Evolutionary conservation across 2,888 invertebrate genomes (phyloP).

Genomic region (Seira ritae): DNA sequence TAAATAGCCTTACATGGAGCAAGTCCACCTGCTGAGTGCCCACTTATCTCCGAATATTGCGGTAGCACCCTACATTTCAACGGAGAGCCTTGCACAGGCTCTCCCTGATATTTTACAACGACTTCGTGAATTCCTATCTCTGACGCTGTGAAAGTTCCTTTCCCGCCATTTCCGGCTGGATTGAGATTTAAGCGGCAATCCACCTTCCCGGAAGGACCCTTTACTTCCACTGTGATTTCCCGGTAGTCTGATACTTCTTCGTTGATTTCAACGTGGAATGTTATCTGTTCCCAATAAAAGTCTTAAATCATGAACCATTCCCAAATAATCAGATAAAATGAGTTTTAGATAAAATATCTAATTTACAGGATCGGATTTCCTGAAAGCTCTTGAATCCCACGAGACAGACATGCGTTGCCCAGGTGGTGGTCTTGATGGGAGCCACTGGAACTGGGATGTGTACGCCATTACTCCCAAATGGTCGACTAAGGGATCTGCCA

Average conservation of each 20-base stretch:
- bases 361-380: conserved; percentile 71
- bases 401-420: conserved; percentile 88
- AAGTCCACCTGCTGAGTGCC: conserved; percentile 86
- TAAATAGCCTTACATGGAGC: too few species aligned
- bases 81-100: conserved; percentile 80
- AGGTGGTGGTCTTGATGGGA: conserved; percentile 88
- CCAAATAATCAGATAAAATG: conserved; percentile 18
- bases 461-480: conserved; percentile 99
- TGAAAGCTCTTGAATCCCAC: conserved; percentile 75
- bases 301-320: conserved; percentile 1
- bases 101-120: conserved; percentile 80
- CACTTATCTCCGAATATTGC: conserved; percentile 88
- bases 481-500: conserved; percentile 96
- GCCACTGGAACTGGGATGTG: conserved; percentile 93
- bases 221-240: conserved; percentile 85
- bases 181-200: conserved; percentile 80
- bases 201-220: conserved; percentile 84
- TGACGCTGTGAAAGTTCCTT: conserved; percentile 90
- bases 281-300: too few species aligned
- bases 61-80: conserved; percentile 91
- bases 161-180: conserved; percentile 78
- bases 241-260: conserved; percentile 83
- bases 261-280: conserved; percentile 76
- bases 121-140: conserved; percentile 92
- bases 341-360: neutral